Evolutionary conservation across 2,888 invertebrate genomes (phyloP).

Genomic region (Chrysolina americana): DNA sequence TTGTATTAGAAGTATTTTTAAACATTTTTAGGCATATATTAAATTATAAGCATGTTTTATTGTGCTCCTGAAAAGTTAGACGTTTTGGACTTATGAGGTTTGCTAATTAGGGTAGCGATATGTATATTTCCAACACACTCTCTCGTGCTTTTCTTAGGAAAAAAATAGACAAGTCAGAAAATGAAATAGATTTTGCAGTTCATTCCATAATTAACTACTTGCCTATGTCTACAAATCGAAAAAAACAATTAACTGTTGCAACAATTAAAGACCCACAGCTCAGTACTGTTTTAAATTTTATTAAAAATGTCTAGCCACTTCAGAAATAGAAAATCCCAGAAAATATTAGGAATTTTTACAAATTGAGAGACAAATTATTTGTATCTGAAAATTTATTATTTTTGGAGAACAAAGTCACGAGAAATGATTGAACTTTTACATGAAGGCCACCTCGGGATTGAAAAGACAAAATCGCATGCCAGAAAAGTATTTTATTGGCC

Average conservation of each 20-base stretch:
- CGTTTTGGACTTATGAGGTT: no score
- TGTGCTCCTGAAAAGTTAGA: no score
- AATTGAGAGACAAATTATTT: slow-evolving; percentile 3
- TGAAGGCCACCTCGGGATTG: neutral
- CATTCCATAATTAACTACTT: slow-evolving; percentile 9
- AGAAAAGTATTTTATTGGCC: neutral
- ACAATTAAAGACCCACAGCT: neutral
- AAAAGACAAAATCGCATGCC: neutral
- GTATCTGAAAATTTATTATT: slow-evolving; percentile 20
- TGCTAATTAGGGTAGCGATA: no score
- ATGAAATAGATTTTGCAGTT: slow-evolving; percentile 19
- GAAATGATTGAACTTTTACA: slow-evolving; percentile 18
- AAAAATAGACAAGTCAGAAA: slow-evolving; percentile 2
- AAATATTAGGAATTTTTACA: neutral
- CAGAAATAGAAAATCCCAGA: slow-evolving; percentile 8
- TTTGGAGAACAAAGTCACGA: slow-evolving; percentile 7
- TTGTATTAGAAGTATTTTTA: no score
- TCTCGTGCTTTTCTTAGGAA: slow-evolving; percentile 1
- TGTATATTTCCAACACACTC: neutral
- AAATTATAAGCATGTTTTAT: no score
- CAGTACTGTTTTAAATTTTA: neutral
- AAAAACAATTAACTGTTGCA: neutral
- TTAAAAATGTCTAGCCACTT: slow-evolving; percentile 10
- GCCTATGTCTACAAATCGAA: slow-evolving; percentile 3
- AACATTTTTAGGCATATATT: no score